These are phyloP conservation scores for Fregetta grallaria DNA, from an alignment of 2,113 vertebrate genomes.

Conservation along the genomic window DNA sequence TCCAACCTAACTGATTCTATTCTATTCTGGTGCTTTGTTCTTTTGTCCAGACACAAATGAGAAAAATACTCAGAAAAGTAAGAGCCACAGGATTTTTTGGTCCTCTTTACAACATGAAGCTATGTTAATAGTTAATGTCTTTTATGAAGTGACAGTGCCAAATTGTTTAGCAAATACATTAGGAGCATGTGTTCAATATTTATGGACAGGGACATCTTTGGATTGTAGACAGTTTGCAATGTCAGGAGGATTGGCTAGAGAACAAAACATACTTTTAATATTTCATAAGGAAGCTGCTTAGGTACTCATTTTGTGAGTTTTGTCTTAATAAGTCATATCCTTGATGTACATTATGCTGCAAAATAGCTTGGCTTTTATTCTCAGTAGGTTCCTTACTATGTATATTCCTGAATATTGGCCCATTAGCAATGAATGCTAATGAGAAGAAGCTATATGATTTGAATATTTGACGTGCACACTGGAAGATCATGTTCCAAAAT, in stretches of 20 bases:
- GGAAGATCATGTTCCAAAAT: not conserved
- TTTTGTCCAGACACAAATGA: not conserved
- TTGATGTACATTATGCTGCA: not conserved
- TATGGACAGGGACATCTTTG: not conserved
- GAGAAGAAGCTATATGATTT: not conserved
- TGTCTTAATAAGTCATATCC: not conserved
- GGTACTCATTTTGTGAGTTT: constrained; percentile 15
- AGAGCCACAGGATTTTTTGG: not conserved
- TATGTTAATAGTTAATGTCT: not conserved
- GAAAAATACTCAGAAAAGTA: not conserved
- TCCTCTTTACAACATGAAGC: not conserved
- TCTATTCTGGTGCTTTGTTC: not conserved
- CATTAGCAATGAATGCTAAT: not conserved
- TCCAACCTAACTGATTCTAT: no score
- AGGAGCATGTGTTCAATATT: constrained; percentile 32
- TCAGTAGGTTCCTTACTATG: not conserved
- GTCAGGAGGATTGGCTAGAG: constrained; percentile 9
- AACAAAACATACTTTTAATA: constrained; percentile 23
- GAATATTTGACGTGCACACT: not conserved
- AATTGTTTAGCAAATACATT: not conserved
- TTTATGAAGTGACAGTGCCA: not conserved
- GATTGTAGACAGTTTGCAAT: not conserved
- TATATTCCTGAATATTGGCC: not conserved
- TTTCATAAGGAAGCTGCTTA: constrained; percentile 5
- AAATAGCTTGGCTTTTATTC: constrained; percentile 11